Evolutionary conservation across 2,888 invertebrate species (phyloP), one percentile per base, ranked within the genome.

Genomic region (Cremastinae sp.): DNA sequence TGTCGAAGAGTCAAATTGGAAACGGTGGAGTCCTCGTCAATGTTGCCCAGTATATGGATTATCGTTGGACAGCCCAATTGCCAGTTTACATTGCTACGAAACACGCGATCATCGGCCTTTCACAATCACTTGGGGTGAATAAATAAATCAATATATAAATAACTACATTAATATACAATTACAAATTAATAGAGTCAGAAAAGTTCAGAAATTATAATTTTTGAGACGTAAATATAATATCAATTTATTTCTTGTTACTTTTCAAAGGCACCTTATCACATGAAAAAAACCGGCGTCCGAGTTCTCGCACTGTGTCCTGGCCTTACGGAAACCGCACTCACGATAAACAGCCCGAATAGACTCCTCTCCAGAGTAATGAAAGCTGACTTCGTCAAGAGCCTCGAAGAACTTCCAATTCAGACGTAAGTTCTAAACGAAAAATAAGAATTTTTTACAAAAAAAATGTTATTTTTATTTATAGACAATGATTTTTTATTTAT

Each of bases 21-120:
- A 78, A 82, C 3, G 91, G 91, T 16, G 91, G 91, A 16, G 86
- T 90, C 7, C 86, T 92, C 20, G 86, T 91, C 9, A 91, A 91
- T 80, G 86, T 90, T n/a, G 85, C 91, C 16, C 91, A 91, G 20
- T 89, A 90, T 66, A 86, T 89, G 72, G 91, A 91, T n/a, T 78
- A 87, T 55, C 82, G 82, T 12, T 81, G 79, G 53, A 86, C 85
- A 12, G 84, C 83, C 0, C 83, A 83, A 49, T 62, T 87, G 55
- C 90, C 90, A 0, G 82, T 90, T 70, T 90, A 90, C 78, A 84
- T 84, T 0, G 88, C 88, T 2, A 89, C 89, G 1, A 90, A 90
- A 79, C 85, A 85, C 76, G 90, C 87, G 0, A 85, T 90, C 2
- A 82, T 90, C 5, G 88, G 87, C 12, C 81, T 90, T 39, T 84